phyloP scores from a whole-genome alignment of 2,888 invertebrate genomes.

The Drosophila algonquin region DNA sequence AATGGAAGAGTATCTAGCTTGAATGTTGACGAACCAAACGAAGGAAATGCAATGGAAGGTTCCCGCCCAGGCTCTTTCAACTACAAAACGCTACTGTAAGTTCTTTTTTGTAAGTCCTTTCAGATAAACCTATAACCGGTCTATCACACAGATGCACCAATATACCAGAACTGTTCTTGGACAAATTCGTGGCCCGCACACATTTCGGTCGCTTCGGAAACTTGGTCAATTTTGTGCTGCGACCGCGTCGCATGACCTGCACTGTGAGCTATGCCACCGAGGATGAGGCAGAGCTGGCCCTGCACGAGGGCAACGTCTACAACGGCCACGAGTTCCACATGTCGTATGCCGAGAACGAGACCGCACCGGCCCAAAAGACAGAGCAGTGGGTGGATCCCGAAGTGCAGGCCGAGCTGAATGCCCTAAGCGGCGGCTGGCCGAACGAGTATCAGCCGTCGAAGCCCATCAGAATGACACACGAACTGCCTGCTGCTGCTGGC shows the following conservation, averaged over 20 bases:
- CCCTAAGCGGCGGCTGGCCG: constrained; percentile 83
- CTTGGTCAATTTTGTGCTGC: constrained; percentile 87
- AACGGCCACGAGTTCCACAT: constrained; percentile 87
- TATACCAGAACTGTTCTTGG: constrained; percentile 88
- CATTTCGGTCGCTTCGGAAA: constrained; percentile 90
- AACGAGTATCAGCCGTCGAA: constrained; percentile 26
- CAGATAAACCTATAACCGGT: too few relatives aligned
- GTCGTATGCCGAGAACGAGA: constrained; percentile 85
- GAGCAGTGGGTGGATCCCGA: constrained; percentile 86
- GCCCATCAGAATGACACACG: background rate
- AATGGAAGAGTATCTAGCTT: too few relatives aligned
- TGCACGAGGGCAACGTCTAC: constrained; percentile 86
- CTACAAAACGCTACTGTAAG: constrained; percentile 62
- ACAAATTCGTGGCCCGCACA: constrained; percentile 86
- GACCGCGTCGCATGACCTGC: constrained; percentile 87
- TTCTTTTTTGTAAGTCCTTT: background rate
- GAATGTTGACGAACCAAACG: too few relatives aligned
- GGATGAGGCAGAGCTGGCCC: constrained; percentile 86
- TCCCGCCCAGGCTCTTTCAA: constrained; percentile 39
- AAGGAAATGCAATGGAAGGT: constrained; percentile 42
- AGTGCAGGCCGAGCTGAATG: constrained; percentile 88
- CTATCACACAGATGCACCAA: constrained; percentile 84
- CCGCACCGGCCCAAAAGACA: constrained; percentile 81
- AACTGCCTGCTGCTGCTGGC: background rate
- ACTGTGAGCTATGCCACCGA: constrained; percentile 88